Evolutionary conservation across 2,113 vertebrate genomes (phyloP).

Genomic region (Esox niger): DNA sequence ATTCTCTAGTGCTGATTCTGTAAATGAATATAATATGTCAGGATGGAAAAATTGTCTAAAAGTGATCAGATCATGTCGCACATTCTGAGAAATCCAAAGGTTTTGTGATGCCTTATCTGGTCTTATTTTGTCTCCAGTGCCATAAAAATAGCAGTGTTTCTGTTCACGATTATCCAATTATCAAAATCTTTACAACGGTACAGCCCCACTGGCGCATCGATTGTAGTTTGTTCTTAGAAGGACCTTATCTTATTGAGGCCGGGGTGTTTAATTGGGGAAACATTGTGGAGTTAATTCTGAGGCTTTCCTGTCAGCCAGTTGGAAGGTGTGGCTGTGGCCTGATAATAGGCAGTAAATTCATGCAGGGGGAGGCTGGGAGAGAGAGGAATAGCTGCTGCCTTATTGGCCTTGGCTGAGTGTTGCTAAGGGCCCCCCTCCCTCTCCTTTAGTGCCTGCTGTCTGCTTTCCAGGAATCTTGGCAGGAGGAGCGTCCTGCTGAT

Average conservation of each 20-base stretch:
- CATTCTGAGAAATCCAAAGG: too few relatives aligned
- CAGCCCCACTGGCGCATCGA: too few relatives aligned
- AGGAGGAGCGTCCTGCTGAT: conserved; percentile 66
- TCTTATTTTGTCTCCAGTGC: too few relatives aligned
- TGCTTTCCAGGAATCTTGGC: conserved; percentile 81
- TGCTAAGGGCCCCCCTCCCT: neutral
- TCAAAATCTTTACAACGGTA: too few relatives aligned
- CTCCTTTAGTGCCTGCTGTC: conserved; percentile 27
- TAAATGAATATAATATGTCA: too few relatives aligned
- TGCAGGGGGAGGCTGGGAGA: conserved; percentile 3
- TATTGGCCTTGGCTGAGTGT: conserved; percentile 37
- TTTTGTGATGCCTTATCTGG: too few relatives aligned
- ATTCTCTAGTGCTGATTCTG: too few relatives aligned
- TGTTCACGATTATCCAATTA: too few relatives aligned
- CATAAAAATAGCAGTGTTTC: too few relatives aligned
- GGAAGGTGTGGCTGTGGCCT: conserved; percentile 1
- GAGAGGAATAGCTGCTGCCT: neutral
- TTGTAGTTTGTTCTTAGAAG: neutral
- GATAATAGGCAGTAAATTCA: conserved; percentile 28
- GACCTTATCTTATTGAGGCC: neutral
- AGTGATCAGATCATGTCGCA: too few relatives aligned
- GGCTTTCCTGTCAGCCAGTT: neutral
- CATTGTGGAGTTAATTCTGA: neutral
- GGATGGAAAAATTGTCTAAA: too few relatives aligned
- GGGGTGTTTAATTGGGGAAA: neutral